Base-by-base conservation (phyloP, 2,888 invertebrate genomes). In the Cantharis nigra region DNA sequence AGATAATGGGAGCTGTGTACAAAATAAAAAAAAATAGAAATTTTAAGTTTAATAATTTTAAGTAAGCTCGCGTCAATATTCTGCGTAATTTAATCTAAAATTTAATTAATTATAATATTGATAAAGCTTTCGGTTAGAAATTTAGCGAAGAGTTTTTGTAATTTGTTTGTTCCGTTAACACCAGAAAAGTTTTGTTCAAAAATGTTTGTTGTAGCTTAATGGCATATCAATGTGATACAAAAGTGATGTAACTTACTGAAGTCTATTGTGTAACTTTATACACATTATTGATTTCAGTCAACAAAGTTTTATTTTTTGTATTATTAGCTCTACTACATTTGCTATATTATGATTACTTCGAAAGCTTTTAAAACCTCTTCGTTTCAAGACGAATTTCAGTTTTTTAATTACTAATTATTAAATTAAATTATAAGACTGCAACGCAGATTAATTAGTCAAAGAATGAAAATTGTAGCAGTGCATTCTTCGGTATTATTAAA, bases 191-290 rank as follows among this genome's bases (percentile, higher is more conserved):
- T 49, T 49, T 49, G 49, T 49, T 49, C 49, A 49, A 49, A 49
- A 49, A 49, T 49, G 49, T 49, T 49, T 49, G 49, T 49, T 49
- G 49, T 49, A 49, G 49, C 49, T 49, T 49, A 49, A 49, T 49
- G 49, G 49, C 49, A 49, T 49, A 49, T 49, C 49, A 49, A 49
- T 49, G 49, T 49, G 49, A 49, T 49, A 49, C 49, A 49, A 49
- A 49, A 69, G 26, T 28, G 78, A 72, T 74, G 77, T 74, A 73
- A 74, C 69, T 71, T 71, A 71, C 74, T 75, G 78, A 78, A 75
- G 75, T 78, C 78, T 78, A 78, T 78, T 78, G 78, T 78, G 69
- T 63, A 62, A 78, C 49, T 78, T 78, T 78, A 78, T 78, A 78
- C 75, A 75, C 78, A 78, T 78, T 78, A 78, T 78, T 72, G 78